Conservation (phyloP, 2,797 vertebrate genomes). For the Adrianichthys oophorus region DNA sequence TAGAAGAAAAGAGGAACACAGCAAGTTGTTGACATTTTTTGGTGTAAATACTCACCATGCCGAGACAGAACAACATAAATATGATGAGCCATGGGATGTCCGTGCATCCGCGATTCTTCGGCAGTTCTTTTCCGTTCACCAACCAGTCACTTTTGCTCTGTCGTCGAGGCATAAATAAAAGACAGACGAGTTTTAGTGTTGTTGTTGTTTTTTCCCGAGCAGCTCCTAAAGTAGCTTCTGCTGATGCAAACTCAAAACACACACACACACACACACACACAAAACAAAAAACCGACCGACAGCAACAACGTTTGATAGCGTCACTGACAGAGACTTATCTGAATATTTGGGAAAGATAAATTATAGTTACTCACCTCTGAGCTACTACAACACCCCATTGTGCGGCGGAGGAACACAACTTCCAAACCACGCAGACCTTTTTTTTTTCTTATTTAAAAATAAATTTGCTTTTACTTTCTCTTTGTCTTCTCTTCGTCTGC, state of each 20-base stretch:
- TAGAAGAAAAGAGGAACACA: too few relatives aligned
- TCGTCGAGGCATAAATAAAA: slow-evolving; percentile 38
- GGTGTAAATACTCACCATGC: slow-evolving; percentile 86
- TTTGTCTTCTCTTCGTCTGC: background rate
- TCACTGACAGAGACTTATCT: background rate
- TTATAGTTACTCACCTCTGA: slow-evolving; percentile 54
- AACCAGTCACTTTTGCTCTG: slow-evolving; percentile 86
- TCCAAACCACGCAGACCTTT: slow-evolving; percentile 23
- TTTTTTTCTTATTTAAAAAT: slow-evolving; percentile 1
- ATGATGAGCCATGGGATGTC: slow-evolving; percentile 94
- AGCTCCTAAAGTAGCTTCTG: background rate
- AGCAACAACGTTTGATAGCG: background rate
- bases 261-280: too few relatives aligned
- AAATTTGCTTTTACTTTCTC: slow-evolving; percentile 9
- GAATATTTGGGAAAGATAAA: too few relatives aligned
- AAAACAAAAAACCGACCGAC: too few relatives aligned
- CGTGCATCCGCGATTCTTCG: slow-evolving; percentile 91
- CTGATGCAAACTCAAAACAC: background rate
- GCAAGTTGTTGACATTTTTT: too few relatives aligned
- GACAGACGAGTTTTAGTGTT: background rate
- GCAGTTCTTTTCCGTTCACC: slow-evolving; percentile 70
- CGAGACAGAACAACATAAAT: slow-evolving; percentile 88
- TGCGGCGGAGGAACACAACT: background rate
- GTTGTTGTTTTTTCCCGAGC: background rate
- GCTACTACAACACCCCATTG: slow-evolving; percentile 73